Conservation (phyloP, 2,888 invertebrate genomes). For the Netelia virgata region DNA sequence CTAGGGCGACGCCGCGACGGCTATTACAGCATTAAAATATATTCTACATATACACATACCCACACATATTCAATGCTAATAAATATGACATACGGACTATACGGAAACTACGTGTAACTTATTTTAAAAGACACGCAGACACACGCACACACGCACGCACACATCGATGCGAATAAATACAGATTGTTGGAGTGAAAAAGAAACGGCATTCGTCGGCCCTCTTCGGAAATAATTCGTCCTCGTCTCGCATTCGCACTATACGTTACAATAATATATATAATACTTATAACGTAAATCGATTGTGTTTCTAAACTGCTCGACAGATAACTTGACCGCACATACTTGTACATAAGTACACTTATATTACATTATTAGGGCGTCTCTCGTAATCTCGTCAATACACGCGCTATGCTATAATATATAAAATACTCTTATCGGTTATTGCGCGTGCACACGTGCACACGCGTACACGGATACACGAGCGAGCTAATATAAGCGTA, state of each 20-base stretch:
- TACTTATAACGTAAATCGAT: neutral
- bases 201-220: neutral
- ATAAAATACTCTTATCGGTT: neutral
- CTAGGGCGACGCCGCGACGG: conserved; percentile 74
- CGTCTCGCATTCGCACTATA: neutral
- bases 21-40: conserved; percentile 55
- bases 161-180: conserved; percentile 7
- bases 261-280: neutral
- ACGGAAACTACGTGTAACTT: neutral
- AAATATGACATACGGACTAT: neutral
- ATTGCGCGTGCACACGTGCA: neutral
- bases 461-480: too few relatives aligned
- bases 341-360: neutral
- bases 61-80: neutral
- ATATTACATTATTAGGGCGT: neutral
- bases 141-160: neutral
- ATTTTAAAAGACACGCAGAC: neutral
- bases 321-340: neutral
- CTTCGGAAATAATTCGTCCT: neutral
- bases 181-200: neutral
- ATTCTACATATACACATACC: conserved; percentile 32
- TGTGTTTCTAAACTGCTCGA: neutral
- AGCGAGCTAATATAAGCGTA: too few relatives aligned
- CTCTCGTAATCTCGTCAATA: neutral
- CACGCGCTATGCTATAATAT: neutral